Conservation (phyloP, 2,888 invertebrate species). For the Trichopria drosophilae region DNA sequence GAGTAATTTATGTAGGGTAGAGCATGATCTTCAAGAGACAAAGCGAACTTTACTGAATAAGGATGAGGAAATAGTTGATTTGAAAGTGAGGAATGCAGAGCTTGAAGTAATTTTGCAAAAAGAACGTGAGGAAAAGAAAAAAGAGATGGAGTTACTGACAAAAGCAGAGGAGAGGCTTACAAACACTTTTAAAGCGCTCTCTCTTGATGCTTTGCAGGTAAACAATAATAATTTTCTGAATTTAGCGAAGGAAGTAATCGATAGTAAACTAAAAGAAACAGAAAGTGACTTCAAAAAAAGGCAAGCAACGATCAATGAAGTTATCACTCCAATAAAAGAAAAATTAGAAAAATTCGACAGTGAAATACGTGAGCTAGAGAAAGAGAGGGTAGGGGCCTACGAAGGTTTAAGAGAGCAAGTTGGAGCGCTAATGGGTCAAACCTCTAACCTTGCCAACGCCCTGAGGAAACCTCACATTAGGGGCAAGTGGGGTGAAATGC, state of each 20-base stretch:
- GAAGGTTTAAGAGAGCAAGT: constrained; percentile 24
- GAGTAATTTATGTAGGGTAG: constrained; percentile 21
- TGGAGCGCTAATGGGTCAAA: constrained; percentile 24
- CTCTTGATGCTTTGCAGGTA: constrained; percentile 18
- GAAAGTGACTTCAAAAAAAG: constrained; percentile 24
- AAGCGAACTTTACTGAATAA: constrained; percentile 18
- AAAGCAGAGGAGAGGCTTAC: constrained; percentile 23
- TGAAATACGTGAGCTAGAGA: constrained; percentile 23
- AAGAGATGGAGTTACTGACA: constrained; percentile 20
- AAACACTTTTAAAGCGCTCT: constrained; percentile 24
- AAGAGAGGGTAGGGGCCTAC: constrained; percentile 25
- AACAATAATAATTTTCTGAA: constrained; percentile 23
- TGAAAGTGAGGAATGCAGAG: constrained; percentile 18
- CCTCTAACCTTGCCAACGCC: constrained; percentile 24
- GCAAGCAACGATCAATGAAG: constrained; percentile 24
- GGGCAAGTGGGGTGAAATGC: constrained; percentile 24
- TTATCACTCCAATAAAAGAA: constrained; percentile 24
- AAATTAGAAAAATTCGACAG: constrained; percentile 25
- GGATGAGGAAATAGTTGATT: constrained; percentile 24
- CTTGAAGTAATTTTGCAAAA: constrained; percentile 23
- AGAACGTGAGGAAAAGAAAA: constrained; percentile 22
- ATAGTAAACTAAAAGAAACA: constrained; percentile 23
- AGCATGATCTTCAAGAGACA: constrained; percentile 21
- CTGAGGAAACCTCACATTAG: constrained; percentile 22
- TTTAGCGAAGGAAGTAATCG: constrained; percentile 21